These are phyloP conservation scores for Cantharis nigra DNA, from an alignment of 2,888 invertebrate species.

Conservation along the genomic window DNA sequence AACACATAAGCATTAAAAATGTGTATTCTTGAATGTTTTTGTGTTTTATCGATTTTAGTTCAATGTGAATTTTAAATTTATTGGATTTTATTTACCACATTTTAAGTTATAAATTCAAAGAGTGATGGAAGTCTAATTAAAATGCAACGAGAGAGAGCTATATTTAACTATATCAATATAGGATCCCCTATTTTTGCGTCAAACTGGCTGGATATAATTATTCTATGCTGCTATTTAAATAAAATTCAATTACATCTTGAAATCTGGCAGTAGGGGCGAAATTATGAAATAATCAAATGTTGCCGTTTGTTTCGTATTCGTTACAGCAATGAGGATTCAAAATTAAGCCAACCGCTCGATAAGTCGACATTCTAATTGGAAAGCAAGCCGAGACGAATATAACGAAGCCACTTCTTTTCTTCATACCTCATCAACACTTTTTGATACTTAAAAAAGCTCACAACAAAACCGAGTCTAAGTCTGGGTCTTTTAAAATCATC, in stretches of 20 bases:
- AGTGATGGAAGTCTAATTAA: neutral
- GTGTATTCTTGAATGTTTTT: neutral
- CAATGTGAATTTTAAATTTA: too few relatives aligned
- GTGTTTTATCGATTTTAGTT: neutral
- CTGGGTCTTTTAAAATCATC: neutral
- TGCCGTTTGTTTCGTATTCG: neutral
- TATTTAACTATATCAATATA: neutral
- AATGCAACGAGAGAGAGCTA: neutral
- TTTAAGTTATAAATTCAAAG: neutral
- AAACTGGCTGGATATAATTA: neutral
- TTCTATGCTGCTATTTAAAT: neutral
- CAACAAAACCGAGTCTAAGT: neutral
- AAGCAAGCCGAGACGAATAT: neutral
- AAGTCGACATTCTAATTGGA: neutral
- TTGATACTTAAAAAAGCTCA: neutral
- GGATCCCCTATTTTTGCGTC: neutral
- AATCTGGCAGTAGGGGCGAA: neutral
- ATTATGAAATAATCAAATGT: neutral
- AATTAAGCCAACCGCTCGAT: neutral
- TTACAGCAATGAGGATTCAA: neutral
- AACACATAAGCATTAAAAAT: neutral
- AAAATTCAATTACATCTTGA: neutral
- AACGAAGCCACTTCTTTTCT: neutral
- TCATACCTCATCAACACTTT: neutral
- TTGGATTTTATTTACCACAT: neutral